Evolutionary conservation across 2,113 vertebrate species (phyloP).

Genomic region (Esox niger): DNA sequence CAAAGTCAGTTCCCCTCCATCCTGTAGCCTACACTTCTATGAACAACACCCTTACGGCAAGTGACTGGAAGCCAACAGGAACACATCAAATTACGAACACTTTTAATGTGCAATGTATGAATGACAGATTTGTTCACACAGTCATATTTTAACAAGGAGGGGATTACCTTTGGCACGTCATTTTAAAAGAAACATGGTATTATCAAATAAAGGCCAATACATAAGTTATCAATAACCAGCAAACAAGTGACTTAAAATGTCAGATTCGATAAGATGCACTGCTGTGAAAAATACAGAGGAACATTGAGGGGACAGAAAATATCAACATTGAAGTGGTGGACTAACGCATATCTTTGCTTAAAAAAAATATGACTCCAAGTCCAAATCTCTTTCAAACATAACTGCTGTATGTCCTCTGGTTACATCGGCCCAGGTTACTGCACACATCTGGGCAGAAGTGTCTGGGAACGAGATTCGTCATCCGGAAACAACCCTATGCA

Average conservation of each 20-base stretch:
- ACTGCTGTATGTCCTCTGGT: not conserved
- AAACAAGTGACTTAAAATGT: conserved; percentile 48
- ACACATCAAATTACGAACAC: not conserved
- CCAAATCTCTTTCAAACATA: not conserved
- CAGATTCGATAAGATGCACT: conserved; percentile 44
- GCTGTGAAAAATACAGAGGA: conserved; percentile 24
- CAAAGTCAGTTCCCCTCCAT: too few species aligned
- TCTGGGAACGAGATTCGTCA: too few species aligned
- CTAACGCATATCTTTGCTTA: not conserved
- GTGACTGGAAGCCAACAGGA: not conserved
- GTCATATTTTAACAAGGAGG: conserved; percentile 35
- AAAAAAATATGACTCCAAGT: too few species aligned
- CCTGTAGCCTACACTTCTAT: too few species aligned
- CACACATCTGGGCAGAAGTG: too few species aligned
- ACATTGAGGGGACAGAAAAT: conserved; percentile 12
- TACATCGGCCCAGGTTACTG: too few species aligned
- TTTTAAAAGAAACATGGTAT: conserved; percentile 35
- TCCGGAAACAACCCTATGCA: not conserved
- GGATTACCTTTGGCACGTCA: conserved; percentile 61
- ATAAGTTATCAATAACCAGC: conserved; percentile 38
- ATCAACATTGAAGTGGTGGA: not conserved
- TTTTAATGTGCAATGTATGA: not conserved
- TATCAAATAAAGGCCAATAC: conserved; percentile 33
- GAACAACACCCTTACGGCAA: too few species aligned
- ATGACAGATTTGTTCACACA: not conserved